Evolutionary conservation across 2,888 invertebrate genomes (phyloP), one percentile per base, ranked within the genome.

Genomic region (Exocentrus adspersus): DNA sequence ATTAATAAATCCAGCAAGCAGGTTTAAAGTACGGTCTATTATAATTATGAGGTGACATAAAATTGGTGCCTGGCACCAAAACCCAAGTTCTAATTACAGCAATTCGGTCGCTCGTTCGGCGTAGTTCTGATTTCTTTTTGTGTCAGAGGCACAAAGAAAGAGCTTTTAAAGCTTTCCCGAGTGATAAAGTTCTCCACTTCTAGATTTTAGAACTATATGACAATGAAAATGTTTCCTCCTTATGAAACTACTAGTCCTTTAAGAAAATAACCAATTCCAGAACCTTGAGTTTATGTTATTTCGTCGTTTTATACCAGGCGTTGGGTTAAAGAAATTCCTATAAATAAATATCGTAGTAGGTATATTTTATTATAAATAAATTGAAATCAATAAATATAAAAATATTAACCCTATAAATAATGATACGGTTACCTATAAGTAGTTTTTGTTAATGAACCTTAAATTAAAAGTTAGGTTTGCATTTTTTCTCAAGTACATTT

Each of bases 1-100:
- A n/a, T 32, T 32, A 51, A 51, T 51, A 51, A 51, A 51, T 51
- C 51, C 32, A 10, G 9, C 32, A 14, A 19, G 30, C 20, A 51
- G 30, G 17, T 50, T 30, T 51, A 32, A 51, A 51, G 37, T 32
- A 51, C 7, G 51, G 19, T 19, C 21, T 53, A 30, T 24, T 52
- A 63, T 45, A 58, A 52, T 63, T 63, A 63, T 32, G 45, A 53
- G 59, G 53, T 52, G 63, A 59, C 59, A 62, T 52, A 54, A 62
- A n/a, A 53, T 46, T 56, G 48, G 67, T 64, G 58, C 67, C 64
- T 41, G 67, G 67, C 57, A 67, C 67, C 21, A 57, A 59, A 56
- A 63, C 43, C 50, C n/a, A 58, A 52, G 54, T 61, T 62, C 62
- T 67, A 67, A 67, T 64, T 67, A 51, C 59, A 43, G 56, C 62